phyloP scores from a whole-genome alignment of 1,140 invertebrate species.

The Danaus melanippus region DNA sequence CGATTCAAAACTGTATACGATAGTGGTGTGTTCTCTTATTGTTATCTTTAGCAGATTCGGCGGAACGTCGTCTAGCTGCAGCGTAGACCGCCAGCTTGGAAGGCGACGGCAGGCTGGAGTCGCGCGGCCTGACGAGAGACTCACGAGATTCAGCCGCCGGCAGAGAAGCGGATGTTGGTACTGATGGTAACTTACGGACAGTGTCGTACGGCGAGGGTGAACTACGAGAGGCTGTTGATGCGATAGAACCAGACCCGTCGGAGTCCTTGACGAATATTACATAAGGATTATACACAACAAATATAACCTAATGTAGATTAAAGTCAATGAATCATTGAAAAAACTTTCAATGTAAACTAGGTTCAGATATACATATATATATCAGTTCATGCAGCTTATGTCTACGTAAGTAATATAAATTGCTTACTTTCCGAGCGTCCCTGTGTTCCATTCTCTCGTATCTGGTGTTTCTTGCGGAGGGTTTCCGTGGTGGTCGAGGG shows the following conservation, averaged over 20 bases:
- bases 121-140: constrained; percentile 60
- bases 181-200: constrained; percentile 76
- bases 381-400: no score
- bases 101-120: constrained; percentile 74
- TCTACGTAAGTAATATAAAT: not conserved
- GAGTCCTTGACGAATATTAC: constrained; percentile 46
- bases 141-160: constrained; percentile 66
- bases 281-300: no score
- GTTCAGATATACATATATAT: no score
- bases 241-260: constrained; percentile 65
- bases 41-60: constrained; percentile 72
- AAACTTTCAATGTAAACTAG: no score
- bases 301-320: no score
- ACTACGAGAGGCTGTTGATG: constrained; percentile 54
- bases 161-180: constrained; percentile 63
- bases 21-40: constrained; percentile 74
- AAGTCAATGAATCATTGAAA: no score
- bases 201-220: constrained; percentile 66
- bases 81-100: constrained; percentile 74
- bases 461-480: constrained; percentile 70
- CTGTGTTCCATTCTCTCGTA: constrained; percentile 75
- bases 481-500: constrained; percentile 76
- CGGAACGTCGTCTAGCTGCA: constrained; percentile 70
- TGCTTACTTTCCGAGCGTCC: constrained; percentile 72
- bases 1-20: constrained; percentile 76